Evolutionary conservation across 2,797 vertebrate species (phyloP), one percentile per base, ranked within the genome.

Genomic region (Coendou prehensilis): DNA sequence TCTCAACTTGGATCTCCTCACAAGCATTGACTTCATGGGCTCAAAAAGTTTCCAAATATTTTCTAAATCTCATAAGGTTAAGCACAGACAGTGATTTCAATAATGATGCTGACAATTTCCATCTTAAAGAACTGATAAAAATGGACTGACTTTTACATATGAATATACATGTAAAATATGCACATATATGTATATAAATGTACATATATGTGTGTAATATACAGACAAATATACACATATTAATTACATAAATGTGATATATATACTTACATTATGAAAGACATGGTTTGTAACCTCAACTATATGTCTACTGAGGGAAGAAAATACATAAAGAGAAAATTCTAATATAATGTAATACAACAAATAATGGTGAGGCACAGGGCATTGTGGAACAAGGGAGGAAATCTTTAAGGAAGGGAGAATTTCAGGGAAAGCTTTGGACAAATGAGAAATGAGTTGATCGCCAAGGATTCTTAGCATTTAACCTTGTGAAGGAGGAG

Each of bases 41-140:
- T 92, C 87, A 90, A 64, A 96, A 84, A 69, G 82, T 92, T 94
- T 93, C 54, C 83, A 93, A 94, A 95, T 87, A 45, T 92, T 94
- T 93, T 76, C 84, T 86, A 75, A 95, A 76, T 86, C 47, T 95
- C 23, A 56, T 61, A 88, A 95, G 54, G 41, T 89, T 95, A 93
- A 89, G n/a, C 30, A 47, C 17, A 50, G 37, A 14, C 59, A 92
- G 18, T 81, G 28, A 90, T 30, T 78, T 94, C 73, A 92, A 59
- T 91, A 96, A 89, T 75, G 71, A 89, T 41, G 23, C 75, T 85
- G 4, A 89, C 81, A 41, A 78, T 89, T 91, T 97, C 76, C 22
- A 6, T 67, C 96, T 80, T 71, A 45, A 82, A 18, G 5, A 64
- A 83, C 9, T 78, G 45, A 61, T 28, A 56, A 88, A 91, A 95